A percentile compares a stretch with the other conserved stretches of the same genome.
Conservation (phyloP, 2,888 invertebrate species). For the Nomada goodeniana region DNA sequence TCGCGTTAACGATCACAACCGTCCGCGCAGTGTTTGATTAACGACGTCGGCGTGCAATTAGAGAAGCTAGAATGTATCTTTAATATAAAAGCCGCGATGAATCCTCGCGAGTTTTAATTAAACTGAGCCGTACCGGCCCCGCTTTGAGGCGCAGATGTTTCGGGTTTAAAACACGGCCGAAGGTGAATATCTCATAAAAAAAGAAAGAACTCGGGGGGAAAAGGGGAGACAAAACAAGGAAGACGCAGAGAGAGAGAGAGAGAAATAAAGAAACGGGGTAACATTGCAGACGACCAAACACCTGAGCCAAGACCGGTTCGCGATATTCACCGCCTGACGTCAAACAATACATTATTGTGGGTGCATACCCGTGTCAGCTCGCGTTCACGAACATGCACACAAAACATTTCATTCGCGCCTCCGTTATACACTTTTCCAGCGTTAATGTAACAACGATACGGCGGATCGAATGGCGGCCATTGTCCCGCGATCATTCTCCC, state of each 20-base stretch:
- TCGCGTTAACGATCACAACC: constrained; percentile 8
- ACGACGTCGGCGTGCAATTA: constrained; percentile 29
- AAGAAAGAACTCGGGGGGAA: background rate
- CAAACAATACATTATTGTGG: constrained; percentile 70
- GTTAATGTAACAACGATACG: constrained; percentile 43
- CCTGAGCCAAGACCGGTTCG: constrained; percentile 58
- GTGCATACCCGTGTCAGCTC: constrained; percentile 55
- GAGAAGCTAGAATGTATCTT: constrained; percentile 17
- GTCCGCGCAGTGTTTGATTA: constrained; percentile 18
- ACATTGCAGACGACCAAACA: constrained; percentile 48
- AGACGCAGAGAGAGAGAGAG: background rate
- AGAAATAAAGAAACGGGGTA: constrained; percentile 20
- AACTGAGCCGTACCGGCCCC: constrained; percentile 20
- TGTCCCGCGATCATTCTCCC: constrained; percentile 29
- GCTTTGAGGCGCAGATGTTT: constrained; percentile 54
- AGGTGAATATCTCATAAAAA: constrained; percentile 35
- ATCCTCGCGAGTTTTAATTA: constrained; percentile 54
- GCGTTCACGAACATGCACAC: constrained; percentile 28
- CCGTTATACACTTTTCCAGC: constrained; percentile 7
- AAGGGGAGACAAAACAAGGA: background rate
- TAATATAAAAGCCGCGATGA: constrained; percentile 40
- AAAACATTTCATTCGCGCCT: constrained; percentile 34
- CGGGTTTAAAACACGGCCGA: constrained; percentile 40
- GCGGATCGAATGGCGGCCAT: constrained; percentile 38
- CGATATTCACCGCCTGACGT: constrained; percentile 60